Percentiles rank a stretch among this genome's conserved stretches.
phyloP scores from a whole-genome alignment of 2,113 vertebrate species.

The Ranitomeya imitator region DNA sequence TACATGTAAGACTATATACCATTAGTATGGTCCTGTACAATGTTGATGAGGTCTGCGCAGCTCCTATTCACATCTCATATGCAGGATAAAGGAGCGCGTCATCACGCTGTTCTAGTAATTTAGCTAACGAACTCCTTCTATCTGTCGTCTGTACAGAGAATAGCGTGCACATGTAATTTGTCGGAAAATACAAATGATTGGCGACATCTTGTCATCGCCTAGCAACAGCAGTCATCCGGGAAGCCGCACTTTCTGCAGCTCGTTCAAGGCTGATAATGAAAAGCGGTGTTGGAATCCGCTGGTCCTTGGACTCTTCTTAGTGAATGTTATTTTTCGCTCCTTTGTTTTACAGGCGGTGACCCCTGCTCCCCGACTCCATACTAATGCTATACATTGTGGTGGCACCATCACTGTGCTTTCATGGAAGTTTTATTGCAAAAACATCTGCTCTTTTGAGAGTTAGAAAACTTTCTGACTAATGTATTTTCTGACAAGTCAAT shows the following conservation, averaged over 20 bases:
- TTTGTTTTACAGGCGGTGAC: background rate
- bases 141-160: background rate
- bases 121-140: background rate
- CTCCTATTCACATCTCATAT: no score
- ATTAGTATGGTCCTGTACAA: background rate
- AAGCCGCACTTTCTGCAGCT: background rate
- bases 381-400: background rate
- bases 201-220: background rate
- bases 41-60: background rate
- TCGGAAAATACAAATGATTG: background rate
- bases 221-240: constrained; percentile 9
- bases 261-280: constrained; percentile 22
- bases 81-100: background rate
- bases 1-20: background rate
- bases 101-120: background rate
- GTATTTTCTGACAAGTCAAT: background rate
- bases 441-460: background rate
- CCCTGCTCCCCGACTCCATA: background rate
- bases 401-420: background rate
- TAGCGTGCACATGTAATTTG: constrained; percentile 2
- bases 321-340: background rate
- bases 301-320: constrained; percentile 21
- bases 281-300: background rate
- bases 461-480: no score
- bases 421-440: background rate